These are phyloP conservation scores for Athene noctua DNA, from an alignment of 2,113 vertebrate genomes.

Conservation along the genomic window DNA sequence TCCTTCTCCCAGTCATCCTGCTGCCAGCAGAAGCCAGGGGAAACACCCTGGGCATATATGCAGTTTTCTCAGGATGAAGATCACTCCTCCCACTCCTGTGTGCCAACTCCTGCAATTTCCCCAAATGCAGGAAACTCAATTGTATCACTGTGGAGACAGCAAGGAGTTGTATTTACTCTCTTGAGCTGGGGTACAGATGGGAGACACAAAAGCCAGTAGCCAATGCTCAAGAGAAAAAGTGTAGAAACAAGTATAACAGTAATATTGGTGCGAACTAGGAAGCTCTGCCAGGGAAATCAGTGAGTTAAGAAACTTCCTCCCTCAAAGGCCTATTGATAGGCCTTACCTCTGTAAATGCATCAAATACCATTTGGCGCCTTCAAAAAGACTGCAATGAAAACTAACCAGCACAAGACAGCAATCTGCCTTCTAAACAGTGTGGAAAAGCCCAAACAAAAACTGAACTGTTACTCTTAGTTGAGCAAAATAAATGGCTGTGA, in stretches of 20 bases:
- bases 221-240: background rate
- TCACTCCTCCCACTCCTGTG: background rate
- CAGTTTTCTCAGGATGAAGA: background rate
- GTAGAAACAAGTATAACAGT: background rate
- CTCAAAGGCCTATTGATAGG: background rate
- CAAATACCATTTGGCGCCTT: background rate
- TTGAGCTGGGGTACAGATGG: background rate
- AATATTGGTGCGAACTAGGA: background rate
- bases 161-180: background rate
- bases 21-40: background rate
- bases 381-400: background rate
- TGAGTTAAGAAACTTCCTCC: background rate
- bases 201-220: background rate
- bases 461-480: background rate
- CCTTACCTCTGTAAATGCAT: background rate
- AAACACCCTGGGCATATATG: background rate
- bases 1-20: background rate
- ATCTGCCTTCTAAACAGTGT: background rate
- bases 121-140: background rate
- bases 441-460: background rate
- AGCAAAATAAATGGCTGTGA: background rate
- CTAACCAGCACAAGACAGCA: background rate
- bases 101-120: background rate
- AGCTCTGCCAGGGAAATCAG: background rate
- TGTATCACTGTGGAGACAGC: background rate